Conservation (phyloP, 2,797 vertebrate species). For the Protosalanx chinensis region DNA sequence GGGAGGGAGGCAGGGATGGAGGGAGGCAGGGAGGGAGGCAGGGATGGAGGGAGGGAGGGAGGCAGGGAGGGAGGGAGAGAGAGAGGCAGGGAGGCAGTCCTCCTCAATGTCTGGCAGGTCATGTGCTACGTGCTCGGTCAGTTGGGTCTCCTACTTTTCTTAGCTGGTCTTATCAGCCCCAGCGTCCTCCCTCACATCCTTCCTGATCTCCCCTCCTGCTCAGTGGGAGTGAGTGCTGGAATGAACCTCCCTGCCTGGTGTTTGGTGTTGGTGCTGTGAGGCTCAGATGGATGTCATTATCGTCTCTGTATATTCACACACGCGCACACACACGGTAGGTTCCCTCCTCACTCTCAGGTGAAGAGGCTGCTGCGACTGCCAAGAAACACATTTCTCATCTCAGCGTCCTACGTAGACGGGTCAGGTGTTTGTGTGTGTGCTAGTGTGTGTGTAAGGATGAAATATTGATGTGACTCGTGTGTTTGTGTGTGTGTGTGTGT, state of each 20-base stretch:
- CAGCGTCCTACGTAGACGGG: slow-evolving; percentile 11
- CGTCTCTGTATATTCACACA: slow-evolving; percentile 14
- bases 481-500: slow-evolving; percentile 20
- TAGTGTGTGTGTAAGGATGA: slow-evolving; percentile 40
- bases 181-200: neutral
- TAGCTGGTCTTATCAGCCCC: too few species aligned
- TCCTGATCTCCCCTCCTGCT: neutral
- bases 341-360: slow-evolving; percentile 6
- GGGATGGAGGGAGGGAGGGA: neutral
- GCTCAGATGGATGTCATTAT: slow-evolving; percentile 7
- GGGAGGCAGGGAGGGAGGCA: slow-evolving; percentile 6
- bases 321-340: neutral
- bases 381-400: slow-evolving; percentile 21
- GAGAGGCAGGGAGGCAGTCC: neutral
- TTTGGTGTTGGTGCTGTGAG: slow-evolving; percentile 10
- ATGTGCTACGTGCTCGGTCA: neutral
- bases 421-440: slow-evolving; percentile 13
- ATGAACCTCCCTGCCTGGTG: too few species aligned
- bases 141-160: neutral
- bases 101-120: neutral
- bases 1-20: neutral
- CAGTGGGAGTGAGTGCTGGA: too few species aligned
- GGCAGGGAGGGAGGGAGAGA: slow-evolving; percentile 3
- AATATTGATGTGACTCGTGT: slow-evolving; percentile 59
- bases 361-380: neutral